phyloP scores from a whole-genome alignment of 2,888 invertebrate genomes.

The Microchrysa polita region DNA sequence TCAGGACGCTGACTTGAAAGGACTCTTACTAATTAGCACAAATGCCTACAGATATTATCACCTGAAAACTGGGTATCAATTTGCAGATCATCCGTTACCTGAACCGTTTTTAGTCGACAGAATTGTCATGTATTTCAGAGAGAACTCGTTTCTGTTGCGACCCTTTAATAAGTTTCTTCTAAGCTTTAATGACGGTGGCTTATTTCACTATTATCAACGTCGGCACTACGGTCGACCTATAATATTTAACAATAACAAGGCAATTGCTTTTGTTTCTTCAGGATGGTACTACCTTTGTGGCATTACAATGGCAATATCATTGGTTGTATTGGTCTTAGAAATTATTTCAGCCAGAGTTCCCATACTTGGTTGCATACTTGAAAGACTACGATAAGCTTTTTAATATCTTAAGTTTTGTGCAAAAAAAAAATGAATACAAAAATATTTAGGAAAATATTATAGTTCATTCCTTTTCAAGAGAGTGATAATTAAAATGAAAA shows the following conservation, averaged over 20 bases:
- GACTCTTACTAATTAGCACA: not conserved
- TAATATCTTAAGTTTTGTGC: too few relatives aligned
- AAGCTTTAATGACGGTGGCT: not conserved
- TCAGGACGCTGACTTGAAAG: not conserved
- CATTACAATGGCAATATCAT: not conserved
- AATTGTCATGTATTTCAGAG: conserved; percentile 6
- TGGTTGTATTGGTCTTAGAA: not conserved
- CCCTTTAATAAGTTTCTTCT: not conserved
- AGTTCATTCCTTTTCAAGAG: too few relatives aligned
- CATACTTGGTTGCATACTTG: too few relatives aligned
- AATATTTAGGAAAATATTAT: too few relatives aligned
- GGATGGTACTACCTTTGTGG: not conserved
- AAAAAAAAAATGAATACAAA: too few relatives aligned
- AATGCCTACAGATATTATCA: not conserved
- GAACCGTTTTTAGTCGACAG: not conserved
- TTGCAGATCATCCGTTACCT: not conserved
- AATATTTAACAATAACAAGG: not conserved
- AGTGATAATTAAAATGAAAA: too few relatives aligned
- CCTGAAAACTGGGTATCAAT: not conserved
- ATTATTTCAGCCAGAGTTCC: not conserved
- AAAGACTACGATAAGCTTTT: too few relatives aligned
- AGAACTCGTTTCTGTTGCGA: not conserved
- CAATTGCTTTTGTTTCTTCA: not conserved
- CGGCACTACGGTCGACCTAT: not conserved
- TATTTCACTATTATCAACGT: not conserved